These are phyloP conservation scores for Ceriagrion tenellum DNA, from an alignment of 2,888 invertebrate genomes.

Conservation along the genomic window DNA sequence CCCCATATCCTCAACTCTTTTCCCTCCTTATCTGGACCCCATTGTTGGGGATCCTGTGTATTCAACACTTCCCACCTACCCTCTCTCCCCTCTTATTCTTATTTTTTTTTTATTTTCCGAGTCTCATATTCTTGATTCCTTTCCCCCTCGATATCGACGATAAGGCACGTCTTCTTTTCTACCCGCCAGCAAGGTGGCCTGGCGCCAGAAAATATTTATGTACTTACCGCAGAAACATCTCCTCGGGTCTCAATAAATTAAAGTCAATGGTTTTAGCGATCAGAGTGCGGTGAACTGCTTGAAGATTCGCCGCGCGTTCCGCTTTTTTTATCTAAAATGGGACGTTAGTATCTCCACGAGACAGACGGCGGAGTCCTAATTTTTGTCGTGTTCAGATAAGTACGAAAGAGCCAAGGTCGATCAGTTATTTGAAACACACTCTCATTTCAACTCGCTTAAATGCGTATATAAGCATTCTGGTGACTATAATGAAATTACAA, in stretches of 20 bases:
- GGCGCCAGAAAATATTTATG: not conserved
- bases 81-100: too few relatives aligned
- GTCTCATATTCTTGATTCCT: not conserved
- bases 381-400: too few relatives aligned
- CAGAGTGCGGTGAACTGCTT: not conserved
- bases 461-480: too few relatives aligned
- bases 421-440: too few relatives aligned
- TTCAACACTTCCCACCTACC: not conserved
- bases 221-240: not conserved
- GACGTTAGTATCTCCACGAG: too few relatives aligned
- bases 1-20: not conserved
- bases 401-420: too few relatives aligned
- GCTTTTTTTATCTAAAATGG: not conserved
- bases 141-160: constrained; percentile 1
- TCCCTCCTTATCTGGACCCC: constrained; percentile 12
- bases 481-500: too few relatives aligned
- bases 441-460: too few relatives aligned
- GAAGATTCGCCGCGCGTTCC: not conserved
- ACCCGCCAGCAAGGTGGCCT: not conserved
- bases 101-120: not conserved
- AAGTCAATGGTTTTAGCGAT: not conserved
- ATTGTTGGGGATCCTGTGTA: constrained; percentile 3
- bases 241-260: not conserved
- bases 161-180: not conserved
- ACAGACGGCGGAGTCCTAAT: too few relatives aligned